Evolutionary conservation across 2,888 invertebrate genomes (phyloP), one percentile per base, ranked within the genome.

Genomic region (Aethes cnicana): DNA sequence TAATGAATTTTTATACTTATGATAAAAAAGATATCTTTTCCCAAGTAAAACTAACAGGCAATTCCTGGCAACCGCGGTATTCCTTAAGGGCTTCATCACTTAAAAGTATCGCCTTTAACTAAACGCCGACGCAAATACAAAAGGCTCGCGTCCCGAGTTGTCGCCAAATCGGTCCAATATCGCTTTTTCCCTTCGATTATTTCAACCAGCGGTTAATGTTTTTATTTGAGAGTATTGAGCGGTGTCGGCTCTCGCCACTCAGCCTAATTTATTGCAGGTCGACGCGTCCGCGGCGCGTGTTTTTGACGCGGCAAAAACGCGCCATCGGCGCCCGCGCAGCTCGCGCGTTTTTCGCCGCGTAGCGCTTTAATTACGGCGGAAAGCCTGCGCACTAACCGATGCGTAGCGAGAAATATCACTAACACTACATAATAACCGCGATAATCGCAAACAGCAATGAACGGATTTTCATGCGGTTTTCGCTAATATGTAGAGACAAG

Each of bases 161-260:
- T 62, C 66, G 69, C 72, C 86, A 84, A 86, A 87, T 81, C 81
- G 78, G 82, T 80, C 77, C 77, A 72, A 79, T 80, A 83, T 82
- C 72, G 69, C 76, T 81, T 85, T 87, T 85, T 82, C 81, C 69
- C 64, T 70, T 69, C 75, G 81, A 85, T 87, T 86, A 88, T 88
- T 87, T 80, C 78, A 77, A 77, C 72, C 74, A 74, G 77, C 70
- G 78, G 81, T 87, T 89, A 87, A 88, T 87, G 88, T 88, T 88
- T 89, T 89, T 88, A 88, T 87, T 88, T 86, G 85, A 81, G 84
- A 70, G 80, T 84, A 86, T 85, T 81, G 85, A 81, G 77, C 77
- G 77, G 80, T 83, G 87, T 85, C 85, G 79, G 77, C 82, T 79
- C 82, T 86, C 81, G 80, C 78, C 83, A 77, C 77, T 74, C 69